phyloP scores from a whole-genome alignment of 2,113 vertebrate species.

The Pteropus alecto region DNA sequence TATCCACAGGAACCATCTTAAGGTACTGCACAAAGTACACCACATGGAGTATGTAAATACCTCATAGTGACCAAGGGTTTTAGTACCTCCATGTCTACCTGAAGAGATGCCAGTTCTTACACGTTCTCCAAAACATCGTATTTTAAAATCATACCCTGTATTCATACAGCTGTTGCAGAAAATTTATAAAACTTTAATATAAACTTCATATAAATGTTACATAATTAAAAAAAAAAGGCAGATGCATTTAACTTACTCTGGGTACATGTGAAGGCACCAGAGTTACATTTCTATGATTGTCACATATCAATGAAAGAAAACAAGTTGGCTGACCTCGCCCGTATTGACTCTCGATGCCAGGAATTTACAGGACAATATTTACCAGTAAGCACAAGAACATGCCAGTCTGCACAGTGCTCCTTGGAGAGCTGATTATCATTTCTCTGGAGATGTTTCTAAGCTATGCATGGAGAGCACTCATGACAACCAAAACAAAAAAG shows the following conservation, averaged over 20 bases:
- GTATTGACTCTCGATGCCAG: rapidly evolving
- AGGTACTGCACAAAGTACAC: not conserved
- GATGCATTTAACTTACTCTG: not conserved
- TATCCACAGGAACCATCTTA: not conserved
- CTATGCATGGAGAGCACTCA: not conserved
- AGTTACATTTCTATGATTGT: not conserved
- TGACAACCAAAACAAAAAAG: not conserved
- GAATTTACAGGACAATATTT: not conserved
- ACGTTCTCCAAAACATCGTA: not conserved
- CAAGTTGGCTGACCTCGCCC: not conserved
- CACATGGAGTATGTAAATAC: not conserved
- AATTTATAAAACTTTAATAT: not conserved
- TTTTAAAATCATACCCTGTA: not conserved
- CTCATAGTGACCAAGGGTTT: not conserved
- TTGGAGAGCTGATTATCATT: not conserved
- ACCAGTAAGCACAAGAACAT: not conserved
- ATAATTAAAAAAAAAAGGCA: not conserved
- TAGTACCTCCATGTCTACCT: not conserved
- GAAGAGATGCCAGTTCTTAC: not conserved
- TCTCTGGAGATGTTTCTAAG: constrained; percentile 32
- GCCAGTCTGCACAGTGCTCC: not conserved
- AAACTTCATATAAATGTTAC: not conserved
- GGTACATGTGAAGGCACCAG: not conserved
- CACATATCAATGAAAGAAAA: not conserved
- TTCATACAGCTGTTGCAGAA: not conserved